Conservation (phyloP, 1,140 invertebrate species). For the Heliconius congener region DNA sequence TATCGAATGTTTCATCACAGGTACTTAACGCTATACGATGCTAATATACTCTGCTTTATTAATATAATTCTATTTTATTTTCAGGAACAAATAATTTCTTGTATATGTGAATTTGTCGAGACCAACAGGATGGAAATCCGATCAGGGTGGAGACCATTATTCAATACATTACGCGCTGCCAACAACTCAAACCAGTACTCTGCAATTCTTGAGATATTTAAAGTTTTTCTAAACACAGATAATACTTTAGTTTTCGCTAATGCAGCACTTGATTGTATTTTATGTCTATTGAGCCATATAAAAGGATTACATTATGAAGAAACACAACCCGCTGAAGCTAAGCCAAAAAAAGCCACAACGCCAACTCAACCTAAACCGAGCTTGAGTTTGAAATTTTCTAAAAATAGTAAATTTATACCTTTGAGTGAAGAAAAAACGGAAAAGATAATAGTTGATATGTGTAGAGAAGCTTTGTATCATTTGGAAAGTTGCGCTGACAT, state of each 20-base stretch:
- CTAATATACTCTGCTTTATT: not conserved
- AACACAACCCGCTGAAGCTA: constrained; percentile 62
- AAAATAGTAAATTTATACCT: constrained; percentile 74
- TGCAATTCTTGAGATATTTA: constrained; percentile 94
- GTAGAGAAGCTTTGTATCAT: constrained; percentile 92
- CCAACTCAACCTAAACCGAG: constrained; percentile 65
- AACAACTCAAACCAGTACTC: constrained; percentile 86
- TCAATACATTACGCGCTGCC: constrained; percentile 93
- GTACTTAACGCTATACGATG: not conserved
- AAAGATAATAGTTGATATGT: constrained; percentile 85
- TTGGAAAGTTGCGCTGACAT: constrained; percentile 92
- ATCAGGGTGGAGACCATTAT: constrained; percentile 96
- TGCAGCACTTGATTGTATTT: constrained; percentile 95
- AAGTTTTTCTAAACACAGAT: constrained; percentile 94
- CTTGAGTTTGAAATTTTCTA: constrained; percentile 70
- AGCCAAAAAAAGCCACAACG: constrained; percentile 66
- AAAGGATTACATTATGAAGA: constrained; percentile 82
- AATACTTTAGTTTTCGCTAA: constrained; percentile 96
- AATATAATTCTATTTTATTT: constrained; percentile 47
- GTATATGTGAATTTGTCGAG: constrained; percentile 97
- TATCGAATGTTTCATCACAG: no score
- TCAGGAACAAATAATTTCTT: constrained; percentile 94
- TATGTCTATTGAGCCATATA: constrained; percentile 89
- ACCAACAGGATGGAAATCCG: constrained; percentile 94
- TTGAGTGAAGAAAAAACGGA: constrained; percentile 75